Percentiles rank a stretch among this genome's conserved stretches.
Evolutionary conservation across 2,888 invertebrate genomes (phyloP).

Genomic region (Tuberolachnus salignus): DNA sequence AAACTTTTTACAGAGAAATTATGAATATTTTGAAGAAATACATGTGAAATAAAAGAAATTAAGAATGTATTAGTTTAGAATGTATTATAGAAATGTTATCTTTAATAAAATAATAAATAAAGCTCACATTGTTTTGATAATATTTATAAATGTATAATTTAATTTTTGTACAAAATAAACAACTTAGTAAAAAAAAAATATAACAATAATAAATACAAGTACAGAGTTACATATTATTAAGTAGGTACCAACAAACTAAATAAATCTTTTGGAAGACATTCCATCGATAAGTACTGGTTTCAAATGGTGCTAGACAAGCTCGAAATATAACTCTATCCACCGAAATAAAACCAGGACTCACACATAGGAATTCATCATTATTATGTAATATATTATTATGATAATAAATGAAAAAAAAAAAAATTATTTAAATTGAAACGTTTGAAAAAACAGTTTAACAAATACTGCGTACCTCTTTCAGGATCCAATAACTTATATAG

Average conservation of each 20-base stretch:
- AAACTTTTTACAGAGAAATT: conserved; percentile 6
- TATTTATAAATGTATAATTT: neutral
- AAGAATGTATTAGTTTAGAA: conserved; percentile 20
- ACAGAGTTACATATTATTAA: neutral
- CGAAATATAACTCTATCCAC: conserved; percentile 54
- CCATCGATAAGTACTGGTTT: conserved; percentile 57
- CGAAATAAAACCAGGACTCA: conserved; percentile 58
- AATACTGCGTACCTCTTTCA: conserved; percentile 7
- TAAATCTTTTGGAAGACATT: conserved; percentile 9
- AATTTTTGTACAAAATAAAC: conserved; percentile 20
- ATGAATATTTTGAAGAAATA: conserved; percentile 23
- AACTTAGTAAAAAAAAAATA: conserved; percentile 4
- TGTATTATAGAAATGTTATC: conserved; percentile 30
- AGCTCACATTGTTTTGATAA: conserved; percentile 4
- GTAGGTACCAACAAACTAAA: neutral
- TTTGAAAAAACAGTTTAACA: conserved; percentile 9
- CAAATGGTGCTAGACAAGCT: conserved; percentile 58
- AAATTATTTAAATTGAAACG: neutral
- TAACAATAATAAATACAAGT: neutral
- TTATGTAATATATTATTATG: neutral
- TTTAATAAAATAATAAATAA: conserved; percentile 24
- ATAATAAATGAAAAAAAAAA: too few relatives aligned
- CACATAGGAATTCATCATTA: conserved; percentile 26
- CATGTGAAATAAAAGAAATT: conserved; percentile 14
- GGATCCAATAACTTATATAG: conserved; percentile 35